phyloP scores from a whole-genome alignment of 2,888 invertebrate genomes.

The Eubasilissa splendida region DNA sequence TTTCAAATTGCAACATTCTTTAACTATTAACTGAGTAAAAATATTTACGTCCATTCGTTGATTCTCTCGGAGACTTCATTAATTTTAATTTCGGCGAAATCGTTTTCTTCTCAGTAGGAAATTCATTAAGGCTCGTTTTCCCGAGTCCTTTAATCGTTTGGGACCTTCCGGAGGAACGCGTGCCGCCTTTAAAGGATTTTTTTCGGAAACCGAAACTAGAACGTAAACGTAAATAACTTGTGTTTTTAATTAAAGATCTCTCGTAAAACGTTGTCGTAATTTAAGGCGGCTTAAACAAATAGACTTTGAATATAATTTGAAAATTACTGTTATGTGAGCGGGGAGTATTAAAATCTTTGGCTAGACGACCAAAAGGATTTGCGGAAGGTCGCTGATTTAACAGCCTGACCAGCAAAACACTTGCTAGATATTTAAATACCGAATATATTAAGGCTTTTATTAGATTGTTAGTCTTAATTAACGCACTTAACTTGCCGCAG shows the following conservation, averaged over 20 bases:
- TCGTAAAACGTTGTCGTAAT: background rate
- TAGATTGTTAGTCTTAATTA: too few relatives aligned
- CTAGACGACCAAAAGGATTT: too few relatives aligned
- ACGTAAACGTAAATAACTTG: background rate
- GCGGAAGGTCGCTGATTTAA: too few relatives aligned
- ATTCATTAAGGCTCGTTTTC: constrained; percentile 5
- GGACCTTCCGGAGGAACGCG: background rate
- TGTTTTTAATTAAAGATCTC: constrained; percentile 13
- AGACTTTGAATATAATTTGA: constrained; percentile 13
- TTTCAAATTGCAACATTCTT: too few relatives aligned
- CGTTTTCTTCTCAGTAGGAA: too few relatives aligned
- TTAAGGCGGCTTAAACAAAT: background rate
- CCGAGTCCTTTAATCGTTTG: background rate
- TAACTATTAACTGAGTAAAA: too few relatives aligned
- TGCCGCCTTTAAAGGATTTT: background rate
- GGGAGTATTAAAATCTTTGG: background rate
- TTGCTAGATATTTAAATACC: too few relatives aligned
- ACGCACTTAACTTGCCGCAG: too few relatives aligned
- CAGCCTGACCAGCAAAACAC: too few relatives aligned
- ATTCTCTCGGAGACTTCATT: background rate
- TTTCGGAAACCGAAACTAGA: background rate
- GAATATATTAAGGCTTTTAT: too few relatives aligned
- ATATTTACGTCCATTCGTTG: too few relatives aligned
- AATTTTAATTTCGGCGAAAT: background rate
- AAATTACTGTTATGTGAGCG: background rate